These are phyloP conservation scores for Micrasema longulum DNA, from an alignment of 1,140 invertebrate genomes.

Conservation along the genomic window DNA sequence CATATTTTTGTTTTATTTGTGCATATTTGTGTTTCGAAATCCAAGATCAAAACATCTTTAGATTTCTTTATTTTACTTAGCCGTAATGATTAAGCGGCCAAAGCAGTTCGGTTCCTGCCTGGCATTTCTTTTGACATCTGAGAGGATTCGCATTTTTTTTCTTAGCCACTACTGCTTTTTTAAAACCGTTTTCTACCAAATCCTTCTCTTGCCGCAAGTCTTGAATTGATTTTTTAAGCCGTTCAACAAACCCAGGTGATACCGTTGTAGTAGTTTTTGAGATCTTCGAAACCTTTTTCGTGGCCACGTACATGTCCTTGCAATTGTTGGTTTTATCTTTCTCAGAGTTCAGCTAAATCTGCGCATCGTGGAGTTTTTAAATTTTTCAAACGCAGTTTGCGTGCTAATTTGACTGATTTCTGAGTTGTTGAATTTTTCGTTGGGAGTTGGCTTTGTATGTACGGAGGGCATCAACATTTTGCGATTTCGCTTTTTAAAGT, in stretches of 20 bases:
- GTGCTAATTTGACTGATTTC: slow-evolving; percentile 86
- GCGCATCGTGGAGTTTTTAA: slow-evolving; percentile 78
- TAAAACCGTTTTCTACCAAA: slow-evolving; percentile 71
- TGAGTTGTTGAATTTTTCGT: slow-evolving; percentile 78
- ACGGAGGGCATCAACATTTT: slow-evolving; percentile 57
- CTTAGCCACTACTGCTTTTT: slow-evolving; percentile 74
- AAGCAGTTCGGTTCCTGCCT: slow-evolving; percentile 77
- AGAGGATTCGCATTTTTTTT: slow-evolving; percentile 78
- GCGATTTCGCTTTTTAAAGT: slow-evolving; percentile 8
- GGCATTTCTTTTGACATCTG: slow-evolving; percentile 77
- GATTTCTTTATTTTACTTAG: background rate
- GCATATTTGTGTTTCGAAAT: slow-evolving; percentile 5
- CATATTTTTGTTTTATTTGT: slow-evolving; percentile 22
- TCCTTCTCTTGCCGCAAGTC: slow-evolving; percentile 84
- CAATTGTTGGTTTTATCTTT: slow-evolving; percentile 89
- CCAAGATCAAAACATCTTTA: background rate
- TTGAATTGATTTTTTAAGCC: slow-evolving; percentile 86
- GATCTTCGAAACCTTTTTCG: slow-evolving; percentile 85
- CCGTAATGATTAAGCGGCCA: slow-evolving; percentile 55
- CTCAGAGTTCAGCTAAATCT: slow-evolving; percentile 88
- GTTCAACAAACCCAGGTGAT: slow-evolving; percentile 87
- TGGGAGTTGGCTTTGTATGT: slow-evolving; percentile 78
- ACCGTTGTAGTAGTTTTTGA: slow-evolving; percentile 95
- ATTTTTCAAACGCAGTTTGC: slow-evolving; percentile 76
- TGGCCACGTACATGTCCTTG: slow-evolving; percentile 84